phyloP scores from a whole-genome alignment of 2,797 vertebrate genomes.

The Delichon dasypus region DNA sequence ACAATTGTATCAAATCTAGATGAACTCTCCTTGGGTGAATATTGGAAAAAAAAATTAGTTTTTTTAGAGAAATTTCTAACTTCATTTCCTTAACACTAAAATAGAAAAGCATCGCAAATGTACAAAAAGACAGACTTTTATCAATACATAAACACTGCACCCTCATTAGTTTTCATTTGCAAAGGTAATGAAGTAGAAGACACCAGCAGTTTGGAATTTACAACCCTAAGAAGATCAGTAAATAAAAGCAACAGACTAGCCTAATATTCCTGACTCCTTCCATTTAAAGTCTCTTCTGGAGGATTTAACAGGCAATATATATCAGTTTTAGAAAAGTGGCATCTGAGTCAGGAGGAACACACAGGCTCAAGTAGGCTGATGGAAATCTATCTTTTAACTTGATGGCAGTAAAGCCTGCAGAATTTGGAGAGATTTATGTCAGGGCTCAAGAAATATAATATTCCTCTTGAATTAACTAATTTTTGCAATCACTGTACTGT shows the following conservation, averaged over 20 bases:
- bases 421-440: slow-evolving; percentile 61
- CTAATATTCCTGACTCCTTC: slow-evolving; percentile 58
- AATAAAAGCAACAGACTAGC: slow-evolving; percentile 69
- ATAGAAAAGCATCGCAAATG: background rate
- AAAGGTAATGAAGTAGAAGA: slow-evolving; percentile 53
- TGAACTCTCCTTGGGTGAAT: background rate
- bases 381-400: slow-evolving; percentile 52
- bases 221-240: slow-evolving; percentile 34
- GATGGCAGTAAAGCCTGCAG: slow-evolving; percentile 39
- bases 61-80: background rate
- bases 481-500: slow-evolving; percentile 73
- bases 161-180: slow-evolving; percentile 45
- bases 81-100: background rate
- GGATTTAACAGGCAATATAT: slow-evolving; percentile 59
- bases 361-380: slow-evolving; percentile 45
- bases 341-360: slow-evolving; percentile 68
- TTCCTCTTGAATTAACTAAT: slow-evolving; percentile 77
- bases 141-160: background rate
- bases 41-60: background rate
- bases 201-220: slow-evolving; percentile 56
- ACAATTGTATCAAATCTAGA: background rate
- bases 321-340: slow-evolving; percentile 58
- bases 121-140: background rate
- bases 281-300: slow-evolving; percentile 51
- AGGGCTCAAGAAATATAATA: slow-evolving; percentile 60